phyloP scores from a whole-genome alignment of 2,797 vertebrate species.

The Gouania willdenowi region DNA sequence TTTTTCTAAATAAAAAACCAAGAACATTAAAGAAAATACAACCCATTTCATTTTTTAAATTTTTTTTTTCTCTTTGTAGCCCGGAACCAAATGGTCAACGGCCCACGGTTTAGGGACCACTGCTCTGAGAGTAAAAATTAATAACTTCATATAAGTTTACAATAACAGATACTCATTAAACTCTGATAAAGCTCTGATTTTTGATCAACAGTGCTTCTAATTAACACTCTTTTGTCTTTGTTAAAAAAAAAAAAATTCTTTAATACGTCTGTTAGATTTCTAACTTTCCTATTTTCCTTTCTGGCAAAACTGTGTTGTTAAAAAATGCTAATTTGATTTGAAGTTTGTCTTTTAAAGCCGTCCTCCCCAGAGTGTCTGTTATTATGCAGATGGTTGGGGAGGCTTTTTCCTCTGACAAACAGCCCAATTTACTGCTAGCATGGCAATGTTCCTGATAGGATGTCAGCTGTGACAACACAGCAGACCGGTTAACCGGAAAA shows the following conservation, averaged over 20 bases:
- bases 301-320: neutral
- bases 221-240: neutral
- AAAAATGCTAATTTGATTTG: neutral
- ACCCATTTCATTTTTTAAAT: no score
- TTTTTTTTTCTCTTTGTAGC: no score
- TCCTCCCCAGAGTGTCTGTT: constrained; percentile 11
- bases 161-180: no score
- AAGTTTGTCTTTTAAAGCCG: neutral
- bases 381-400: constrained; percentile 19
- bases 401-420: constrained; percentile 25
- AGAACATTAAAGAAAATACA: no score
- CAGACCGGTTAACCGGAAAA: constrained; percentile 18
- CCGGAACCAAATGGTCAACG: no score
- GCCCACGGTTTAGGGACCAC: no score
- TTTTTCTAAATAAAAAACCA: no score
- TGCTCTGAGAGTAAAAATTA: no score
- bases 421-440: constrained; percentile 43
- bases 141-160: no score
- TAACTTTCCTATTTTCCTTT: neutral
- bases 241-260: no score
- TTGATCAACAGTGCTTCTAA: neutral
- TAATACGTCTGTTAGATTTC: no score
- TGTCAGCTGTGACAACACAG: constrained; percentile 28
- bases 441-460: constrained; percentile 18
- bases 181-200: no score